Evolutionary conservation across 2,888 invertebrate species (phyloP).

Genomic region (Eurytoma adleriae): DNA sequence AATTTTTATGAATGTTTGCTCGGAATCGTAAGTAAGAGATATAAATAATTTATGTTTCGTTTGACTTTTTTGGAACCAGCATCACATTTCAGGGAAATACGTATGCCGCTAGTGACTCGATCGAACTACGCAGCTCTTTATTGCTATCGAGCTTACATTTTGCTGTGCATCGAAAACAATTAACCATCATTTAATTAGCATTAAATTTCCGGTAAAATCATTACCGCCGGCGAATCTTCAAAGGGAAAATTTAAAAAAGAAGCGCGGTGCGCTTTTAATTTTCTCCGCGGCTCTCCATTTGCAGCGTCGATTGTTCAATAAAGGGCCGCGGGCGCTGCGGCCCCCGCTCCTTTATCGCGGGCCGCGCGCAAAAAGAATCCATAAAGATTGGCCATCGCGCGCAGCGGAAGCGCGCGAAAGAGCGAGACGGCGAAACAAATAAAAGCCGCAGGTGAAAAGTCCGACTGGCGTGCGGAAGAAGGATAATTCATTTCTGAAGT

Average conservation of each 20-base stretch:
- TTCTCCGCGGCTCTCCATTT: constrained; percentile 9
- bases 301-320: constrained; percentile 23
- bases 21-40: constrained; percentile 3
- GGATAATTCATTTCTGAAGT: constrained; percentile 49
- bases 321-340: constrained; percentile 23
- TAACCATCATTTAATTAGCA: no score
- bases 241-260: not conserved
- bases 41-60: constrained; percentile 17
- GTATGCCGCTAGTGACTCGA: no score
- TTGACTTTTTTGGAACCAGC: not conserved
- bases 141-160: no score
- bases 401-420: not conserved
- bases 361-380: constrained; percentile 29
- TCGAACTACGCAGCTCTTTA: no score
- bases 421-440: constrained; percentile 18
- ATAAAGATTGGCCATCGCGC: constrained; percentile 4
- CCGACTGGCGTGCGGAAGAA: constrained; percentile 18
- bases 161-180: no score
- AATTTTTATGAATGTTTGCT: constrained; percentile 30
- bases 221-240: no score
- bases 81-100: no score
- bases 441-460: constrained; percentile 24
- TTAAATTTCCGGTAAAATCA: no score
- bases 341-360: constrained; percentile 21
- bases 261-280: constrained; percentile 5